Evolutionary conservation across 2,888 invertebrate genomes (phyloP).

Genomic region (Chrysolina oricalcia): DNA sequence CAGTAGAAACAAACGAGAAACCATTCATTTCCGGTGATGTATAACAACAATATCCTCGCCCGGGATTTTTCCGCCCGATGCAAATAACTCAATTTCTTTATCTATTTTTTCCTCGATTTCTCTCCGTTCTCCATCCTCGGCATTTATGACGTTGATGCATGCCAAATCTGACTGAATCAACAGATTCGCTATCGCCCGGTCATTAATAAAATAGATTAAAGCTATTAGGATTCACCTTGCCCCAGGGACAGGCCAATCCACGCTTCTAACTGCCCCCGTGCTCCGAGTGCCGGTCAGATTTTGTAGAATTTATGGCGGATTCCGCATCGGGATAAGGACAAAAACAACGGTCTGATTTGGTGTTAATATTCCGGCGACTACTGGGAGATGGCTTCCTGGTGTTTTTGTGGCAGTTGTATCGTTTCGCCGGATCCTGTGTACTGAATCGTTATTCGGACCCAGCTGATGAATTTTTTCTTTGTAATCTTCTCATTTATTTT

Average conservation of each 20-base stretch:
- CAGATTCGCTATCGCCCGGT: constrained; percentile 38
- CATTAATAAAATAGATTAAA: constrained; percentile 49
- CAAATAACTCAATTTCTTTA: constrained; percentile 43
- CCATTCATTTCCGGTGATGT: constrained; percentile 17
- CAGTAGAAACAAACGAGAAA: constrained; percentile 1
- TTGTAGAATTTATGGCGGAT: not conserved
- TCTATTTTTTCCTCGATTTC: constrained; percentile 42
- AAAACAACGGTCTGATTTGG: constrained; percentile 22
- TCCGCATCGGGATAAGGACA: constrained; percentile 18
- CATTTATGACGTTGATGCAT: constrained; percentile 45
- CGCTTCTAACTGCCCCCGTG: constrained; percentile 13
- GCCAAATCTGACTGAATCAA: constrained; percentile 41
- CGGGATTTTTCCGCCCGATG: constrained; percentile 31
- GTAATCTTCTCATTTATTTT: too few species aligned
- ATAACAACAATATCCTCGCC: constrained; percentile 15
- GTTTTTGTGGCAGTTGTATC: constrained; percentile 22
- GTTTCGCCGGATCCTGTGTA: not conserved
- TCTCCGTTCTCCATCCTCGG: constrained; percentile 33
- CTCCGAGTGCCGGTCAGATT: not conserved
- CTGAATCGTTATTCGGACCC: not conserved
- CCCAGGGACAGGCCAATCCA: constrained; percentile 13
- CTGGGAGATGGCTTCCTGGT: not conserved
- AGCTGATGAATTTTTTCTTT: constrained; percentile 1
- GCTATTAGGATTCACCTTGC: constrained; percentile 28
- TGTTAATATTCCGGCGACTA: constrained; percentile 25